phyloP scores from a whole-genome alignment of 2,888 invertebrate species.

The Chrysodeixis includens region DNA sequence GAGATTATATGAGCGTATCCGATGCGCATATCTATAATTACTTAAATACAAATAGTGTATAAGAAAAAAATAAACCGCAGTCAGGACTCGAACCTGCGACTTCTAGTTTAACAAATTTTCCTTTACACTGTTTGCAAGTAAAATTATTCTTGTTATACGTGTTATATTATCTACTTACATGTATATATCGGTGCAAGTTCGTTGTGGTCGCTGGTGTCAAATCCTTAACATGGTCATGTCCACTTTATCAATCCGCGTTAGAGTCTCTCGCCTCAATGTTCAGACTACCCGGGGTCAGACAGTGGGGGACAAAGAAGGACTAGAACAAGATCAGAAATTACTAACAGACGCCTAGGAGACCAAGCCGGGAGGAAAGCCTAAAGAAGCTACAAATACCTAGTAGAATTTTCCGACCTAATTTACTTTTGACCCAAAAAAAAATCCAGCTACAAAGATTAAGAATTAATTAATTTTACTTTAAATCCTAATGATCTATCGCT shows the following conservation, averaged over 20 bases:
- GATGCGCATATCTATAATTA: too few species aligned
- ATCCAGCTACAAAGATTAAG: neutral
- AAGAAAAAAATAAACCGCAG: too few species aligned
- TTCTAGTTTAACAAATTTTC: too few species aligned
- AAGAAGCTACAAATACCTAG: slow-evolving; percentile 20
- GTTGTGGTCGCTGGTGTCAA: slow-evolving; percentile 51
- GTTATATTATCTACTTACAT: slow-evolving; percentile 50
- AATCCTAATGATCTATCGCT: slow-evolving; percentile 1
- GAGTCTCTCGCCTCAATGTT: slow-evolving; percentile 63
- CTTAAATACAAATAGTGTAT: too few species aligned
- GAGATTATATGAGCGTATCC: too few species aligned
- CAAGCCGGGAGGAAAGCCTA: slow-evolving; percentile 22
- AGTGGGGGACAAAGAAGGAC: slow-evolving; percentile 63
- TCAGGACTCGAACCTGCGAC: too few species aligned
- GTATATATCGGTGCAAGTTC: slow-evolving; percentile 45
- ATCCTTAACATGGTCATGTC: slow-evolving; percentile 55
- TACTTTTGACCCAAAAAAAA: neutral
- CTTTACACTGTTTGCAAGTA: too few species aligned
- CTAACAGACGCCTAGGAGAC: slow-evolving; percentile 50
- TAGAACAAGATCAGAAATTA: slow-evolving; percentile 67
- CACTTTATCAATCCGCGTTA: slow-evolving; percentile 44
- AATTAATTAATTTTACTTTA: slow-evolving; percentile 6
- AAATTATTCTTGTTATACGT: slow-evolving; percentile 13
- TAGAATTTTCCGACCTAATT: slow-evolving; percentile 12
- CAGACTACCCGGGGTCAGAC: slow-evolving; percentile 63